Base-by-base conservation (phyloP, 2,888 invertebrate genomes). In the Elysia crispata region DNA sequence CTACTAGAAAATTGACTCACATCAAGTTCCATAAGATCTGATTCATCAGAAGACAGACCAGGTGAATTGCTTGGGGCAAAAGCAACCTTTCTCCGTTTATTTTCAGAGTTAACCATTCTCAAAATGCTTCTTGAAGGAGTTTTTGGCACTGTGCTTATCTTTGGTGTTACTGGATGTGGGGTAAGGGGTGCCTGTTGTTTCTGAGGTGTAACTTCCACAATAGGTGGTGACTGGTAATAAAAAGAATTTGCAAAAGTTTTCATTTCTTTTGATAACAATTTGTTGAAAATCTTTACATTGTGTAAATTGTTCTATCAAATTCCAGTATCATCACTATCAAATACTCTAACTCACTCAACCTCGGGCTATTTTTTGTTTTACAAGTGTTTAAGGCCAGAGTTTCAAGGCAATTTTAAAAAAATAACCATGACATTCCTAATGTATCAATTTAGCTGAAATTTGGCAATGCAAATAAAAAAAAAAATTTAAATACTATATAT, bases 1-100 rank as follows among this genome's bases (percentile, higher is more conserved):
- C 33, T 31, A 5, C 13, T 8, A 30, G 1, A 0, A 74, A 41
- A 11, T 6, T 41, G 25, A 74, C 82, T 60, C 83, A 89, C 89
- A 84, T 88, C 87, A n/a, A 88, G 77, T 83, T 89, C 89, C 87
- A 89, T 86, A 15, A 88, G 81, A 77, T 87, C 87, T 75, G 86
- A 87, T 23, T 79, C 79, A 11, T 82, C 82, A 13, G 87, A 83
- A n/a, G 86, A 86, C 15, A 87, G 87, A 28, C 85, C 86, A 23
- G 83, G 83, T 57, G 81, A 70, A n/a, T 70, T 49, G 64, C 66
- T 23, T 28, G 41, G 20, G 33, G 85, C 83, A 86, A 89, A 88
- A 15, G 88, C 87, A 31, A 88, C 87, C 76, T 87, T 85, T 66
- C 88, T 86, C 72, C 88, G 87, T 77, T 88, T 88, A n/a, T 85